phyloP scores from a whole-genome alignment of 2,888 invertebrate genomes.

The Drosophila ustulata region DNA sequence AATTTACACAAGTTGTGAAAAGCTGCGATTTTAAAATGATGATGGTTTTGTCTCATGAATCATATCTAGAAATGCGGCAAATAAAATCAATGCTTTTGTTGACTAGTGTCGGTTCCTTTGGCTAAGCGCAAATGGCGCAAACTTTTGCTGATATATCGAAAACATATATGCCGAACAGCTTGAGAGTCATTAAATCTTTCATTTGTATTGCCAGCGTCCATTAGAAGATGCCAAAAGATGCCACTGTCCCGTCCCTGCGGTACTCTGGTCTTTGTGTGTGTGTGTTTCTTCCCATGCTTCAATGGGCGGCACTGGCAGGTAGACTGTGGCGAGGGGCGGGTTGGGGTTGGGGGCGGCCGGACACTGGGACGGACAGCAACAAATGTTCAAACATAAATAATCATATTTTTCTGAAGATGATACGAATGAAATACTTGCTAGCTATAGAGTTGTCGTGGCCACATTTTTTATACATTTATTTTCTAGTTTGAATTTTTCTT shows the following conservation, averaged over 20 bases:
- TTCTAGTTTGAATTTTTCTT: conserved; percentile 22
- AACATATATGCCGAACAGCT: conserved; percentile 50
- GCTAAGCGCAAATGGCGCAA: conserved; percentile 55
- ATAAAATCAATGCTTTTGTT: conserved; percentile 17
- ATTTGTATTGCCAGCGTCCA: conserved; percentile 77
- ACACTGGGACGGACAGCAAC: conserved; percentile 65
- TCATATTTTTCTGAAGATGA: conserved; percentile 41
- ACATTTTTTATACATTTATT: conserved; percentile 57
- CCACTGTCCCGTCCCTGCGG: conserved; percentile 35
- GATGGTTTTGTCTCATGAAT: neutral
- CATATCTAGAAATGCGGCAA: neutral
- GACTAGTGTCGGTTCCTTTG: conserved; percentile 31
- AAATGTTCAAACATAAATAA: conserved; percentile 79
- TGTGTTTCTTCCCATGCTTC: conserved; percentile 62
- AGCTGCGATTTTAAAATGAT: neutral
- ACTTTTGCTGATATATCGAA: conserved; percentile 65
- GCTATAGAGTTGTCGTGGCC: conserved; percentile 64
- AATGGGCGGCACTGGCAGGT: conserved; percentile 70
- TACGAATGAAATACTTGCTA: conserved; percentile 24
- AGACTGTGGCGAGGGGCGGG: conserved; percentile 16
- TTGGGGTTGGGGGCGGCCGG: conserved; percentile 10
- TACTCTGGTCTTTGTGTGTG: neutral
- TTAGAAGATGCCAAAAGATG: conserved; percentile 69
- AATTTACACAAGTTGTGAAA: neutral
- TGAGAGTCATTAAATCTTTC: conserved; percentile 79